These are phyloP conservation scores for Harpagoxenus sublaevis DNA, from an alignment of 2,888 invertebrate genomes.

Conservation along the genomic window DNA sequence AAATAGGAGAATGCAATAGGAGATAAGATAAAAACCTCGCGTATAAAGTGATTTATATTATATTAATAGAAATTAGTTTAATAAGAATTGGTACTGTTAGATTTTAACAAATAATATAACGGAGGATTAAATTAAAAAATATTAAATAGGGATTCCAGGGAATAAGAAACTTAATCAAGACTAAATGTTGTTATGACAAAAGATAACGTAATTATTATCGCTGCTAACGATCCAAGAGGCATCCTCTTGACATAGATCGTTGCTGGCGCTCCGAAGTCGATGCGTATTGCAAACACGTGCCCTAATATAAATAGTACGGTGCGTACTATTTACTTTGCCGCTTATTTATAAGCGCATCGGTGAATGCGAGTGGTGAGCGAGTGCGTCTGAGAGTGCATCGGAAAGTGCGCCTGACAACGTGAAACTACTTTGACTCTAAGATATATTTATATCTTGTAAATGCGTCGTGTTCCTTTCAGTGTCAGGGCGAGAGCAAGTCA, in stretches of 20 bases:
- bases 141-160: not conserved
- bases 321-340: conserved; percentile 84
- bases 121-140: not conserved
- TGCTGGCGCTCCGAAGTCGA: conserved; percentile 62
- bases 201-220: not conserved
- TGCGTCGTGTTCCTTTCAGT: conserved; percentile 19
- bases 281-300: conserved; percentile 75
- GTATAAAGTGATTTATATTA: not conserved
- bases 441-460: conserved; percentile 43
- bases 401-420: conserved; percentile 8
- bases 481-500: conserved; percentile 27
- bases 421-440: conserved; percentile 3
- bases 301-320: conserved; percentile 84
- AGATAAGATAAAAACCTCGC: not conserved
- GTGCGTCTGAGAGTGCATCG: conserved; percentile 54
- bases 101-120: not conserved
- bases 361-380: conserved; percentile 79
- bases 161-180: not conserved
- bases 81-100: not conserved
- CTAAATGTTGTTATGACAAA: not conserved
- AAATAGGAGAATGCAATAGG: not conserved
- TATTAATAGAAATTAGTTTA: not conserved
- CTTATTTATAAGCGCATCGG: conserved; percentile 84
- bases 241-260: conserved; percentile 43
- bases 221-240: not conserved